Percentiles rank a stretch among this genome's conserved stretches.
These are phyloP conservation scores for Entomobrya proxima DNA, from an alignment of 2,888 invertebrate species.

Conservation along the genomic window DNA sequence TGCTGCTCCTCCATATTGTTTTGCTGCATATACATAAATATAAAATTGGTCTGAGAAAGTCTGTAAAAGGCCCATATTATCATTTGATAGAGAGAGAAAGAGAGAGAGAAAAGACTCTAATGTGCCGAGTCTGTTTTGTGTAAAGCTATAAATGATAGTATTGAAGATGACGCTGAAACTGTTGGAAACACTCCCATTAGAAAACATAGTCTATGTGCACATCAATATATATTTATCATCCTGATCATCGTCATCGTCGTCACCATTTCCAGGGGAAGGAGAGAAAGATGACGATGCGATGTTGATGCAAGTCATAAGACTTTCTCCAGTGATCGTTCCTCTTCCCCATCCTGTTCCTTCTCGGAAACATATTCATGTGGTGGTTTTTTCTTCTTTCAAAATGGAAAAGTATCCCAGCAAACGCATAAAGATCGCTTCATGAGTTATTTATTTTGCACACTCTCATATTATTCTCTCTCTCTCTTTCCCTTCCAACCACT, in stretches of 20 bases:
- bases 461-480: constrained; percentile 23
- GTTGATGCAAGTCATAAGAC: neutral
- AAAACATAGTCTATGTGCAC: constrained; percentile 17
- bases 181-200: constrained; percentile 3
- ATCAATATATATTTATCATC: constrained; percentile 12
- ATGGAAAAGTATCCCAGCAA: constrained; percentile 18
- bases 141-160: constrained; percentile 14
- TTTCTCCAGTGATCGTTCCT: neutral
- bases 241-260: neutral
- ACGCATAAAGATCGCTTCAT: constrained; percentile 58
- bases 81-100: constrained; percentile 23
- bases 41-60: neutral
- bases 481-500: neutral
- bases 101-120: neutral
- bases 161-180: constrained; percentile 46
- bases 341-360: neutral
- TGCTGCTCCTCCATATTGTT: constrained; percentile 34
- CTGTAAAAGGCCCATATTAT: neutral
- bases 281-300: too few relatives aligned
- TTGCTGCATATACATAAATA: neutral
- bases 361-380: constrained; percentile 22
- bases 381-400: constrained; percentile 21
- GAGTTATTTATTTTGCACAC: constrained; percentile 60
- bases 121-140: constrained; percentile 21
- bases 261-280: neutral